Conservation (phyloP, 2,888 invertebrate species). For the Nymphalis urticae region DNA sequence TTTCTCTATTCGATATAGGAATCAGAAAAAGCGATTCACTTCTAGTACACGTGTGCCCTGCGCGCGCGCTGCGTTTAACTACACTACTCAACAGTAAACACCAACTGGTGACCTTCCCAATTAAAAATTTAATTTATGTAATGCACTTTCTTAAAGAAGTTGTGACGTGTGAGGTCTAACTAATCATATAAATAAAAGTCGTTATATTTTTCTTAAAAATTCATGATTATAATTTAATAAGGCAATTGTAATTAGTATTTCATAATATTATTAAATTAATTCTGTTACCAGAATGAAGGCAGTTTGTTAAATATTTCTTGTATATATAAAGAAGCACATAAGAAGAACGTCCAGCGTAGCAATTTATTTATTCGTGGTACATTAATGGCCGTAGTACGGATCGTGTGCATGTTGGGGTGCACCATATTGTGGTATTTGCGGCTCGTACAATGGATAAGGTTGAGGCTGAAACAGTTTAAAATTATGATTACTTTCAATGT, state of each 20-base stretch:
- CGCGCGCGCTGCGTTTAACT: constrained; percentile 74
- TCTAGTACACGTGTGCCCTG: constrained; percentile 78
- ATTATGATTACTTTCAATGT: constrained; percentile 35
- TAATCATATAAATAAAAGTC: constrained; percentile 14
- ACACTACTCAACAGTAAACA: constrained; percentile 55
- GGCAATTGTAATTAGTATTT: background rate
- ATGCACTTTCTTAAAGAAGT: constrained; percentile 72
- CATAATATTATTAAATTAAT: too few relatives aligned
- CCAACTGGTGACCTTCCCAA: constrained; percentile 74
- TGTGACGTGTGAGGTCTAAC: constrained; percentile 51
- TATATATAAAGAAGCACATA: constrained; percentile 44
- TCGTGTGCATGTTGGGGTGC: constrained; percentile 55
- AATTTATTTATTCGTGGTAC: too few relatives aligned
- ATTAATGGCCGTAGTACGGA: constrained; percentile 66
- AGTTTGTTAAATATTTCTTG: constrained; percentile 30
- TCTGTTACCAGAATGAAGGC: background rate
- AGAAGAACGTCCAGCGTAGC: constrained; percentile 35
- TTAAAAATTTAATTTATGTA: constrained; percentile 78
- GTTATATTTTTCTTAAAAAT: background rate
- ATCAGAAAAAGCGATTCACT: constrained; percentile 68
- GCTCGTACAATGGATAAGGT: constrained; percentile 44
- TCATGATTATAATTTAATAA: constrained; percentile 18
- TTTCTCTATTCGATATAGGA: constrained; percentile 58
- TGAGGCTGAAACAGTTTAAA: constrained; percentile 42
- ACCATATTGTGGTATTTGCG: constrained; percentile 39